A percentile compares a stretch with the other conserved stretches of the same genome.
Conservation (phyloP, 2,113 vertebrate species). For the Ochotona curzoniae region DNA sequence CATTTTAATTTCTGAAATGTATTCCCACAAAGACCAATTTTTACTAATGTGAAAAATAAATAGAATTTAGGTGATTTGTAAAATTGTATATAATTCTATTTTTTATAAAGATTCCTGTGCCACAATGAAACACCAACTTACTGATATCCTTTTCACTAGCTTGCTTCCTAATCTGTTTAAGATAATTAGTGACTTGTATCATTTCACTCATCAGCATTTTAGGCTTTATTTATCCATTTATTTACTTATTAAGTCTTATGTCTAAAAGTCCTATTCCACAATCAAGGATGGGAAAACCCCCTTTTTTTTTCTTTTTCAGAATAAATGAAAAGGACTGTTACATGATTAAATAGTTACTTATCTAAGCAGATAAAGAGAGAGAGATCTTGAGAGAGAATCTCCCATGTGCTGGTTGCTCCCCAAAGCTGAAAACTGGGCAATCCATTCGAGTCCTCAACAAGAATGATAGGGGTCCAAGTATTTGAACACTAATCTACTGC, state of each 20-base stretch:
- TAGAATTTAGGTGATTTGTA: not conserved
- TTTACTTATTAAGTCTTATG: not conserved
- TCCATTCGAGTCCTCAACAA: no score
- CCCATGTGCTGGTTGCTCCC: no score
- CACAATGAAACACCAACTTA: not conserved
- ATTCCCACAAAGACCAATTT: conserved; percentile 58
- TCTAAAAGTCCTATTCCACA: not conserved
- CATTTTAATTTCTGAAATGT: conserved; percentile 62
- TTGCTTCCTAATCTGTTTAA: not conserved
- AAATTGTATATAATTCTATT: not conserved
- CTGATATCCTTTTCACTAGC: not conserved
- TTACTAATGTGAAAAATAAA: conserved; percentile 22
- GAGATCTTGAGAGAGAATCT: no score
- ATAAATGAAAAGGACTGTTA: not conserved
- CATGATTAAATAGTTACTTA: no score
- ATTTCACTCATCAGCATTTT: not conserved
- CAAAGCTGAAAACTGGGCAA: no score
- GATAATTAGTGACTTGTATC: not conserved
- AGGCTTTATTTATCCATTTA: not conserved
- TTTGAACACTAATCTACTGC: no score
- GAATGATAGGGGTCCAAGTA: no score
- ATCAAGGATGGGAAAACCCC: not conserved
- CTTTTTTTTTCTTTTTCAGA: not conserved
- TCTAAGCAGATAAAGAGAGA: no score
- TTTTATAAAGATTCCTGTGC: not conserved